A percentile compares a stretch with the other conserved stretches of the same genome.
phyloP scores from a whole-genome alignment of 1,140 invertebrate species.

The Scaptomyza montana region DNA sequence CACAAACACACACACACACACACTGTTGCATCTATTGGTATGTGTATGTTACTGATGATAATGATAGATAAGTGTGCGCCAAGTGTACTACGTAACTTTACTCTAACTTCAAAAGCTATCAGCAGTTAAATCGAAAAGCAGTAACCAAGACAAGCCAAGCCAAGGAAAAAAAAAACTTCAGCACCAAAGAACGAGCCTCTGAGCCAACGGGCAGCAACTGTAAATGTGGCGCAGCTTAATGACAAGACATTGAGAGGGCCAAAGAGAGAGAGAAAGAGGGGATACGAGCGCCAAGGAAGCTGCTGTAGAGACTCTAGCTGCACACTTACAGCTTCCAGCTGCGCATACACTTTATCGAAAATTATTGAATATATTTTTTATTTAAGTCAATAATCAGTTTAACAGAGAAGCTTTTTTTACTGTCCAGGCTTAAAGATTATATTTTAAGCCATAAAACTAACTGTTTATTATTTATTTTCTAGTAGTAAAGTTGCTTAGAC shows the following conservation, averaged over 20 bases:
- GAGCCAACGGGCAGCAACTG: conserved; percentile 76
- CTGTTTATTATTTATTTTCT: too few species aligned
- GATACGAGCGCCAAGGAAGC: conserved; percentile 54
- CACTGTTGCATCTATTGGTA: conserved; percentile 15
- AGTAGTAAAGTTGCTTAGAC: too few species aligned
- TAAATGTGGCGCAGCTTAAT: conserved; percentile 76
- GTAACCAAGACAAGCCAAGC: conserved; percentile 51
- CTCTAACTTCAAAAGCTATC: conserved; percentile 80
- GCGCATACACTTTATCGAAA: background rate
- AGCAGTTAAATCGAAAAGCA: conserved; percentile 82
- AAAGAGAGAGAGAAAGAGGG: too few species aligned
- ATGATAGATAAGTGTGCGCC: conserved; percentile 82
- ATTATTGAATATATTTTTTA: background rate
- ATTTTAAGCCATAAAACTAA: too few species aligned
- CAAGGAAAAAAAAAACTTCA: background rate
- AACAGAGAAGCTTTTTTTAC: too few species aligned
- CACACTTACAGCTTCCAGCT: conserved; percentile 24
- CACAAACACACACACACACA: conserved; percentile 16
- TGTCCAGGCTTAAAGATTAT: too few species aligned
- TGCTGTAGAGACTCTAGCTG: conserved; percentile 25
- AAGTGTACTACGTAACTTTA: conserved; percentile 79
- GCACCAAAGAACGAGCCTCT: conserved; percentile 3
- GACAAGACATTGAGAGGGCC: conserved; percentile 47
- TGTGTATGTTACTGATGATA: conserved; percentile 68
- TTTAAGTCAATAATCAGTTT: too few species aligned